Evolutionary conservation across 1,140 invertebrate genomes (phyloP).

Genomic region (Zaprionus africanus): DNA sequence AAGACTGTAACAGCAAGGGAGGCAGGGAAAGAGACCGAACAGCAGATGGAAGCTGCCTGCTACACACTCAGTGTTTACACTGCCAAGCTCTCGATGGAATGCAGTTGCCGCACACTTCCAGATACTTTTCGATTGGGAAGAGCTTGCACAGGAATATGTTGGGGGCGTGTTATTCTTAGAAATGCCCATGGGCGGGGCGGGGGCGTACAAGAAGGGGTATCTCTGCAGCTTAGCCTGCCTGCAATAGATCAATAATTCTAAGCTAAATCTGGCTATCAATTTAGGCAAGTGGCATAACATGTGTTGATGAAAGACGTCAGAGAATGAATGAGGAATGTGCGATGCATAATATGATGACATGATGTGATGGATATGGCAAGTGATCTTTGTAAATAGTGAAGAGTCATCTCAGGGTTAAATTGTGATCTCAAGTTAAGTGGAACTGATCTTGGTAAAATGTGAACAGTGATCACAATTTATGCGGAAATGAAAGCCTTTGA

Average conservation of each 20-base stretch:
- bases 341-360: background rate
- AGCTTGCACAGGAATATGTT: background rate
- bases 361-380: no score
- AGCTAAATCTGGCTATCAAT: background rate
- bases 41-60: background rate
- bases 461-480: no score
- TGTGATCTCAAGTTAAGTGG: no score
- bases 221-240: background rate
- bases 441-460: no score
- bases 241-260: background rate
- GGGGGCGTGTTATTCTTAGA: slow-evolving; percentile 18
- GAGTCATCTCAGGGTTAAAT: no score
- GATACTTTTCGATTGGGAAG: slow-evolving; percentile 9
- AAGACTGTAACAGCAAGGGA: background rate
- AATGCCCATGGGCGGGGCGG: background rate
- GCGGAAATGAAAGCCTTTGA: no score
- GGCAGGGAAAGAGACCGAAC: background rate
- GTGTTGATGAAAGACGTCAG: no score
- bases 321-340: background rate
- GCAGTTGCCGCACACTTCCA: slow-evolving; percentile 19
- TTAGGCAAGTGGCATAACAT: background rate
- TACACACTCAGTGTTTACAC: slow-evolving; percentile 22
- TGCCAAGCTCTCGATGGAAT: slow-evolving; percentile 24
- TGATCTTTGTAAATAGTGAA: no score
- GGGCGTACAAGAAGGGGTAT: background rate